Evolutionary conservation across 2,888 invertebrate genomes (phyloP).

Genomic region (Theristus sp.): DNA sequence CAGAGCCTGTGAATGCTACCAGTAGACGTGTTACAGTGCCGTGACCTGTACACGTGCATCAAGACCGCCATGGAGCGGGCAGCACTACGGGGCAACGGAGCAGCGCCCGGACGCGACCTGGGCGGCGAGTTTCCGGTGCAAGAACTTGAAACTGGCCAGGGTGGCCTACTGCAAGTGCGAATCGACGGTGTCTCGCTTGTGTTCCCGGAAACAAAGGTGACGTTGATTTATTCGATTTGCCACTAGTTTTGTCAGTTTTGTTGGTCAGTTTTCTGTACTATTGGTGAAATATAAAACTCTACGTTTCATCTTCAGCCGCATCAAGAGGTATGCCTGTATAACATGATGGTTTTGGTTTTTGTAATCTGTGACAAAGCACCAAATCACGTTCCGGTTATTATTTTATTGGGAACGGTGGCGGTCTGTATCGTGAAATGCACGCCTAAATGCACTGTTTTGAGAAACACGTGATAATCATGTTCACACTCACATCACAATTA

Average conservation of each 20-base stretch:
- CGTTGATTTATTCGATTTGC: too few relatives aligned
- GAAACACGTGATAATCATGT: too few relatives aligned
- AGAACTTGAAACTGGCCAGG: conserved; percentile 88
- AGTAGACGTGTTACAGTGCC: conserved; percentile 65
- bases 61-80: conserved; percentile 92
- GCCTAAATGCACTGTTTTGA: too few relatives aligned
- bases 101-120: conserved; percentile 36
- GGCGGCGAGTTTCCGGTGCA: conserved; percentile 93
- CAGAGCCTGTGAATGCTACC: too few relatives aligned
- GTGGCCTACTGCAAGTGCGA: conserved; percentile 64
- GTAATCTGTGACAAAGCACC: too few relatives aligned
- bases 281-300: neutral
- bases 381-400: too few relatives aligned
- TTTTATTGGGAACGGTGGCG: too few relatives aligned
- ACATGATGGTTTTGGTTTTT: too few relatives aligned
- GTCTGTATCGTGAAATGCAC: too few relatives aligned
- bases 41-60: conserved; percentile 90
- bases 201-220: conserved; percentile 98
- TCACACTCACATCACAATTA: too few relatives aligned
- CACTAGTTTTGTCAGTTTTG: neutral
- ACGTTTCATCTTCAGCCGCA: neutral
- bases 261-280: neutral
- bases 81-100: conserved; percentile 44
- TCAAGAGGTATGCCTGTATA: neutral
- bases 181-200: conserved; percentile 97